Evolutionary conservation across 1,140 invertebrate species (phyloP).

Genomic region (Tetraneura akinire): DNA sequence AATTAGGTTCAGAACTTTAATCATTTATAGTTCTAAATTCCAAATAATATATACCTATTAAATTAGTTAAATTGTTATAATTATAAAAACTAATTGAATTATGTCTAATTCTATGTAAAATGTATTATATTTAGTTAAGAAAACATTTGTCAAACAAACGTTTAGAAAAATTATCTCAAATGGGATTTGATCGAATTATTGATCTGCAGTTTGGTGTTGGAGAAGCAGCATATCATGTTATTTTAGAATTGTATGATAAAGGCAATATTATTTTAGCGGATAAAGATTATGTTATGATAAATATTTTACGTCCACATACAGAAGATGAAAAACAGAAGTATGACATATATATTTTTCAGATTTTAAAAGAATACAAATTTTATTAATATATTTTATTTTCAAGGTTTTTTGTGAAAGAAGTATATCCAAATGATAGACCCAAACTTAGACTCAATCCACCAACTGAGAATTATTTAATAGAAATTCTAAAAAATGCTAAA

Average conservation of each 20-base stretch:
- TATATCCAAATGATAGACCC: constrained; percentile 80
- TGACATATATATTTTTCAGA: too few species aligned
- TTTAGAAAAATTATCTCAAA: constrained; percentile 80
- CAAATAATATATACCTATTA: too few species aligned
- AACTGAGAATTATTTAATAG: constrained; percentile 60
- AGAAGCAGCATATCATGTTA: constrained; percentile 93
- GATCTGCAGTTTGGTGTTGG: constrained; percentile 92
- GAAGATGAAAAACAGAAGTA: constrained; percentile 88
- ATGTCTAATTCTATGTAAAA: too few species aligned
- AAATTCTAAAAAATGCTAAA: constrained; percentile 70
- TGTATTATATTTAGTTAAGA: constrained; percentile 68
- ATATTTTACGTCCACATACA: constrained; percentile 89
- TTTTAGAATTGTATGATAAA: constrained; percentile 94
- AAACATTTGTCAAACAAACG: constrained; percentile 98
- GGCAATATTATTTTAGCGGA: constrained; percentile 97
- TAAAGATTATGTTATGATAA: constrained; percentile 85
- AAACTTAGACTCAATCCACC: constrained; percentile 65
- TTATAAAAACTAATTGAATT: too few species aligned
- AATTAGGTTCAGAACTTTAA: too few species aligned
- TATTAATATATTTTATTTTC: constrained; percentile 43
- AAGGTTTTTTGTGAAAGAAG: constrained; percentile 82
- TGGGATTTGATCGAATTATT: constrained; percentile 87
- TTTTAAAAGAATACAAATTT: too few species aligned
- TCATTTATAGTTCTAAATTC: too few species aligned
- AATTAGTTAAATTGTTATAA: too few species aligned